phyloP scores from a whole-genome alignment of 1,140 invertebrate genomes.

The Zaprionus kolodkinae region DNA sequence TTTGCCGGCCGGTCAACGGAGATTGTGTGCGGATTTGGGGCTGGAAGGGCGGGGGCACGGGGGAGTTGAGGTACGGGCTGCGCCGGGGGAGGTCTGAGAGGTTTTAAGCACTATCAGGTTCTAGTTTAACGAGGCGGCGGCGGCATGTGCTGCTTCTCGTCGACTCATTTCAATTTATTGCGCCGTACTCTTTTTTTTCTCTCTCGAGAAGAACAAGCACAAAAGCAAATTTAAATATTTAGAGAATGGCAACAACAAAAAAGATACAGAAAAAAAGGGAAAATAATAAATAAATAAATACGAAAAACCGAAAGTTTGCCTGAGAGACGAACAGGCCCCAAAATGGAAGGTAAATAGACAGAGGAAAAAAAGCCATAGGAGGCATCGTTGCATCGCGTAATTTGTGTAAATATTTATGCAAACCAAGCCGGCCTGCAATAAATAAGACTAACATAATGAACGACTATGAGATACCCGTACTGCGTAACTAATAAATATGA shows the following conservation, averaged over 20 bases:
- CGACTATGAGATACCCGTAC: constrained; percentile 3
- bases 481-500: neutral
- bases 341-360: constrained; percentile 31
- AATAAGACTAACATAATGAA: neutral
- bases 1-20: constrained; percentile 49
- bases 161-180: constrained; percentile 52
- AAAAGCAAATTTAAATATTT: constrained; percentile 42
- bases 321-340: constrained; percentile 7
- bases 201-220: neutral
- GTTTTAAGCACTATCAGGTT: constrained; percentile 38
- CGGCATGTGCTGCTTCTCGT: constrained; percentile 5
- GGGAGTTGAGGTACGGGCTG: neutral
- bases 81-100: neutral
- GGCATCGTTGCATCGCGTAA: constrained; percentile 24
- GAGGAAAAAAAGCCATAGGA: constrained; percentile 16
- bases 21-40: neutral
- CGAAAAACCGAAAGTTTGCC: constrained; percentile 27
- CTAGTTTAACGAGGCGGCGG: constrained; percentile 16
- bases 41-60: neutral
- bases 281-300: constrained; percentile 7
- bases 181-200: constrained; percentile 36
- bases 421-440: neutral
- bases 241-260: constrained; percentile 11
- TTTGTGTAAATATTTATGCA: constrained; percentile 40
- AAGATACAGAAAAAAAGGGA: neutral